These are phyloP conservation scores for Meta bourneti DNA, from an alignment of 2,888 invertebrate species.

Conservation along the genomic window DNA sequence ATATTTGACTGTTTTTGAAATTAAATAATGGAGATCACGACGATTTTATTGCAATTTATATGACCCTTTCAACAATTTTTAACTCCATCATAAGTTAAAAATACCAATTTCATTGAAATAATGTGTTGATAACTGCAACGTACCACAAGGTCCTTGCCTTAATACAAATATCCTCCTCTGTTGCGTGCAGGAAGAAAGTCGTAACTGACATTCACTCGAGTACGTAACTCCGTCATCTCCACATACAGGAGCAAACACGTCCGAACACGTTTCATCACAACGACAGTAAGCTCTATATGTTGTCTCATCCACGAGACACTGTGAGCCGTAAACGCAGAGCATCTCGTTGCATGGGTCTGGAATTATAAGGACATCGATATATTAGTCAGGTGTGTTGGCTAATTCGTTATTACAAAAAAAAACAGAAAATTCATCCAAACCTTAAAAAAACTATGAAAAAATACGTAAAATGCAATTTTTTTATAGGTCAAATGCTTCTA, in stretches of 20 bases:
- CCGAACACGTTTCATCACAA: constrained; percentile 85
- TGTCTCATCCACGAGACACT: constrained; percentile 87
- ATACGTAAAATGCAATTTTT: too few relatives aligned
- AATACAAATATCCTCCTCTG: constrained; percentile 87
- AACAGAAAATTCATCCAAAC: too few relatives aligned
- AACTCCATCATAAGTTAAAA: too few relatives aligned
- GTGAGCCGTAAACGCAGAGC: constrained; percentile 89
- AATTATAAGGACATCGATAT: neutral
- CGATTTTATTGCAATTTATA: too few relatives aligned
- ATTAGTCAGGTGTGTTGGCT: neutral
- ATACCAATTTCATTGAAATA: too few relatives aligned
- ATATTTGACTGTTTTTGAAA: too few relatives aligned
- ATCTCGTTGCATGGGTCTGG: constrained; percentile 72
- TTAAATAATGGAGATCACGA: too few relatives aligned
- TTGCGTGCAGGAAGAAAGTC: constrained; percentile 88
- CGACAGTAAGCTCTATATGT: constrained; percentile 88
- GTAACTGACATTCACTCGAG: constrained; percentile 88
- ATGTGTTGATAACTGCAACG: constrained; percentile 80
- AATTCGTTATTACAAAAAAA: neutral
- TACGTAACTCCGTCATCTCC: constrained; percentile 88
- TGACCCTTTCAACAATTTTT: too few relatives aligned
- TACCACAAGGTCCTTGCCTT: constrained; percentile 91
- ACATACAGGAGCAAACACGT: constrained; percentile 84
- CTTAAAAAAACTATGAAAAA: too few relatives aligned
- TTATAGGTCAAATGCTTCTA: too few relatives aligned